Conservation (phyloP, 2,113 vertebrate genomes). For the Mystacornis crossleyi region DNA sequence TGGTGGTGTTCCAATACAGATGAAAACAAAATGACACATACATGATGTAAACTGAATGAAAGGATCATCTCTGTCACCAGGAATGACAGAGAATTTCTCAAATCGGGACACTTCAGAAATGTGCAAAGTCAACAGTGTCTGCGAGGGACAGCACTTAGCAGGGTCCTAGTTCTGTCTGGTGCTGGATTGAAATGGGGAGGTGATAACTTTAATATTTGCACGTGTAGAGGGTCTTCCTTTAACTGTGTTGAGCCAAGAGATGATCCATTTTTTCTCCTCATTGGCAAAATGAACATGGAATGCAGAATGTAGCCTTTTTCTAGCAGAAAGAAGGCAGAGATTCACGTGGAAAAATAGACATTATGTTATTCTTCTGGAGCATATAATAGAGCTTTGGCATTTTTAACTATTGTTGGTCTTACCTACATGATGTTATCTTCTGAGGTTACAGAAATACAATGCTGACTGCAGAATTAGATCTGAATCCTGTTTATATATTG, state of each 20-base stretch:
- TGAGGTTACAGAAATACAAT: neutral
- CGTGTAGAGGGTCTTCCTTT: neutral
- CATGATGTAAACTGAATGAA: neutral
- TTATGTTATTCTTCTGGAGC: neutral
- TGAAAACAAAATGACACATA: neutral
- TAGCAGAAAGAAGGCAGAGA: neutral
- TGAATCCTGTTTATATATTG: neutral
- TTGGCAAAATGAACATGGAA: neutral
- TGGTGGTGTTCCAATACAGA: constrained; percentile 10
- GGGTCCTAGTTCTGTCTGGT: neutral
- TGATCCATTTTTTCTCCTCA: neutral
- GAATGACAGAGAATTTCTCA: neutral
- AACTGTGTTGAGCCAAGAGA: neutral
- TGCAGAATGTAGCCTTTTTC: neutral
- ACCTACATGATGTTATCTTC: neutral
- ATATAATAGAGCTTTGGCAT: neutral
- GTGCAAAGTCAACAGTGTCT: neutral
- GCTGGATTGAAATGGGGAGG: neutral
- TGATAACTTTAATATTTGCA: neutral
- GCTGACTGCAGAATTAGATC: neutral
- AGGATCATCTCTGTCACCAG: neutral
- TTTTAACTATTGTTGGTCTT: neutral
- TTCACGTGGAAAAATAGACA: accelerated
- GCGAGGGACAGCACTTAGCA: neutral
- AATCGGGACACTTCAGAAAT: neutral